These are phyloP conservation scores for Oenanthe melanoleuca DNA, from an alignment of 2,113 vertebrate genomes.

Conservation along the genomic window DNA sequence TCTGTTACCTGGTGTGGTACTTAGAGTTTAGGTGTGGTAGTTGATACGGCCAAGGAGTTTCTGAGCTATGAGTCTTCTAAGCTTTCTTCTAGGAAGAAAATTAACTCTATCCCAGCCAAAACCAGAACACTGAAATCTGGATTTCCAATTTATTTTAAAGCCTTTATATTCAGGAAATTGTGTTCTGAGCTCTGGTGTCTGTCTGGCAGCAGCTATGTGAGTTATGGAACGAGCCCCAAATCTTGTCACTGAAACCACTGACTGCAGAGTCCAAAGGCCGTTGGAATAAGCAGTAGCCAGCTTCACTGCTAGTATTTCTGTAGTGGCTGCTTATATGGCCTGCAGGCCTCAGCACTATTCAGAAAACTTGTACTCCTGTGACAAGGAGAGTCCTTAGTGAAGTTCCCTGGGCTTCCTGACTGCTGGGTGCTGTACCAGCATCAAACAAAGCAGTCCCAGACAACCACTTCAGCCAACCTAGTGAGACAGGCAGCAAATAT, in stretches of 20 bases:
- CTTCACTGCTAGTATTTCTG: neutral
- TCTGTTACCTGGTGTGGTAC: neutral
- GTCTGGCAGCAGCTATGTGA: neutral
- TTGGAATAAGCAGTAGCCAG: fast-evolving
- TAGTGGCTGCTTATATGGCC: neutral
- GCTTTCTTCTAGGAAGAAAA: neutral
- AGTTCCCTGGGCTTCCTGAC: neutral
- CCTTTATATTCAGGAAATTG: neutral
- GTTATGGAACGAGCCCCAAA: neutral
- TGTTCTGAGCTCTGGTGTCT: neutral
- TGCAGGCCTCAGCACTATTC: neutral
- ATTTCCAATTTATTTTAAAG: neutral
- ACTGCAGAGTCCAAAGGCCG: neutral
- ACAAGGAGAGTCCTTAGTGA: neutral
- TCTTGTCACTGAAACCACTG: neutral
- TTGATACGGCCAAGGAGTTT: neutral
- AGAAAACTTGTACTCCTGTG: neutral
- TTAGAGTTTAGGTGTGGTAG: neutral
- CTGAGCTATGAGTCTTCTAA: neutral
- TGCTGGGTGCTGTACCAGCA: fast-evolving
- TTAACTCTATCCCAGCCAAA: neutral
- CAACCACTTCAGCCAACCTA: fast-evolving
- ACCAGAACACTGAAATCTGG: neutral
- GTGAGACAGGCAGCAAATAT: neutral
- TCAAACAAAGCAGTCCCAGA: neutral